Percentiles rank a stretch among this genome's conserved stretches.
Conservation (phyloP, 2,888 invertebrate genomes). For the Halictus ligatus region DNA sequence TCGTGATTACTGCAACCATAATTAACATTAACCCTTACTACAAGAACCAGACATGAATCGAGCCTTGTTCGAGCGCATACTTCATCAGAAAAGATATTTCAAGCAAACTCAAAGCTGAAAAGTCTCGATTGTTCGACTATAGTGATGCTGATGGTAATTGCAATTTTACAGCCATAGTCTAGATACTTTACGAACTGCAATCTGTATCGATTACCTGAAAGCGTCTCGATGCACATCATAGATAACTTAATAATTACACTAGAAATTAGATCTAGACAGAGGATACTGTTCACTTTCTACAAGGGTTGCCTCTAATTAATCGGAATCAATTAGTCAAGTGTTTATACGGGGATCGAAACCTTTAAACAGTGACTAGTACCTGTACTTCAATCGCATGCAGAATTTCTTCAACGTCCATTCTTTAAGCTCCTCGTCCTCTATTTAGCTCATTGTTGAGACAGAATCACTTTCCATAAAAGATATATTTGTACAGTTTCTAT, state of each 20-base stretch:
- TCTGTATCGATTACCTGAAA: constrained; percentile 9
- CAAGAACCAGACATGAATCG: background rate
- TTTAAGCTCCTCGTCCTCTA: background rate
- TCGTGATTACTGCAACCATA: background rate
- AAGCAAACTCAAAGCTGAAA: background rate
- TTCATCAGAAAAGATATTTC: background rate
- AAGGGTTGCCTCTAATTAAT: background rate
- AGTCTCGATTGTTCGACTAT: background rate
- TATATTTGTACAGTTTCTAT: background rate
- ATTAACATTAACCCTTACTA: background rate
- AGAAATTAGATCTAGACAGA: background rate
- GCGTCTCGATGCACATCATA: background rate
- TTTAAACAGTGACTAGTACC: constrained; percentile 20
- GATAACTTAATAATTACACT: background rate
- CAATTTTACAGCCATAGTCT: background rate
- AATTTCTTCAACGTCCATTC: background rate
- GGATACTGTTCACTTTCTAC: background rate
- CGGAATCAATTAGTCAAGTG: constrained; percentile 12
- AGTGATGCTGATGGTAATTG: no score
- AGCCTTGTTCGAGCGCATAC: background rate
- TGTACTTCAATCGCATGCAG: constrained; percentile 32
- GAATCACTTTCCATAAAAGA: background rate
- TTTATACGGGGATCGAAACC: constrained; percentile 10
- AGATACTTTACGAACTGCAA: background rate
- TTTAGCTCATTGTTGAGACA: background rate